Evolutionary conservation across 2,888 invertebrate genomes (phyloP).

Genomic region (Timema cristinae): DNA sequence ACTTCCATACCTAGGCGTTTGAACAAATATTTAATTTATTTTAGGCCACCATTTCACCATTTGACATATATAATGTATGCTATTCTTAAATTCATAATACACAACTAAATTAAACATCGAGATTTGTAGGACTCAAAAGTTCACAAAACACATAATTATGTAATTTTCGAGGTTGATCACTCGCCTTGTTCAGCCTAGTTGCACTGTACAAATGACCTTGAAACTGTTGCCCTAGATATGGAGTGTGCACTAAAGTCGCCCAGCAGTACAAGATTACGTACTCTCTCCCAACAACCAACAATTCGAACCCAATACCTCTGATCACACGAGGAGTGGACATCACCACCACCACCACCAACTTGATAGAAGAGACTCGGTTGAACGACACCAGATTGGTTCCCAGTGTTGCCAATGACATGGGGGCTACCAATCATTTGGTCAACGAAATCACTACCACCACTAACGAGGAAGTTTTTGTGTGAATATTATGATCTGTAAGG

Average conservation of each 20-base stretch:
- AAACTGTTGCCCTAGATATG: constrained; percentile 46
- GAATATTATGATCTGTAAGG: not conserved
- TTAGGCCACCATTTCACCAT: too few species aligned
- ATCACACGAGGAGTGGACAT: constrained; percentile 16
- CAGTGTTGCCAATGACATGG: not conserved
- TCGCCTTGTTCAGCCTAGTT: not conserved
- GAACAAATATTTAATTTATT: too few species aligned
- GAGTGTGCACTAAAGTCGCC: constrained; percentile 50
- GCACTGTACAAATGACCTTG: not conserved
- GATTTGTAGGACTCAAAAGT: too few species aligned
- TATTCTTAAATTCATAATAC: too few species aligned
- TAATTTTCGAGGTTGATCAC: too few species aligned
- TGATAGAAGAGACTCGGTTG: constrained; percentile 29
- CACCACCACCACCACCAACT: constrained; percentile 41
- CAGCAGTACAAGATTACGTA: constrained; percentile 50
- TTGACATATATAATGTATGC: too few species aligned
- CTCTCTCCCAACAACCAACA: constrained; percentile 37
- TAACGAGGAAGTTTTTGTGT: constrained; percentile 10
- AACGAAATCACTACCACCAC: not conserved
- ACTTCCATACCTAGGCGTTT: too few species aligned
- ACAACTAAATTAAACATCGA: too few species aligned
- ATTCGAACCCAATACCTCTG: constrained; percentile 23
- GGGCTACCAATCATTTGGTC: not conserved
- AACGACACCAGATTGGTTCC: not conserved
- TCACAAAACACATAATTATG: too few species aligned